Base-by-base conservation (phyloP, 2,113 vertebrate genomes). In the Periophthalmodon schlosseri region DNA sequence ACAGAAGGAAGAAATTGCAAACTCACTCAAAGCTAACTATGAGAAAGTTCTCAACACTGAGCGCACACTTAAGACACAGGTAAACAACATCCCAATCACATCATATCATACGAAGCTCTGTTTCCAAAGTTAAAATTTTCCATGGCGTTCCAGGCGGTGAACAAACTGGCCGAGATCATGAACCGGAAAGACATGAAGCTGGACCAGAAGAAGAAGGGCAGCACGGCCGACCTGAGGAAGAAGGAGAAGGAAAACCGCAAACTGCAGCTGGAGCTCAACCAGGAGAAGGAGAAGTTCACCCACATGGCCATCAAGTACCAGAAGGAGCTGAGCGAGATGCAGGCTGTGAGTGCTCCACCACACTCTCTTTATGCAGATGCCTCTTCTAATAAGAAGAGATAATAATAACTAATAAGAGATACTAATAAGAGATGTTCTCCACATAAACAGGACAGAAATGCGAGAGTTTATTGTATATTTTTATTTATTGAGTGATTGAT, bases 211-310 rank as follows among this genome's bases (percentile, higher is more conserved):
- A 99, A 97, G 91, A 98, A 96, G 90, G 96, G 95, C 78, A 99
- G 96, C 78, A 96, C 95, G 16, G 96, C 97, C 33, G 98, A 99
- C 91, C 92, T 99, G 89, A 95, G 97, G 80, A 99, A 97, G 93
- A 99, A 99, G 78, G 98, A 99, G 93, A 99, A 99, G 87, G 98
- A 99, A 92, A 98, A 99, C 89, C 91, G 97, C 85, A 99, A 99
- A 83, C 93, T 99, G 12, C 98, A 99, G 72, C 86, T 96, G 84
- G 98, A 99, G 69, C 96, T 99, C 34, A 99, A 97, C 92, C 97
- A 97, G 91, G 98, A 99, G 92, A 98, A 98, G 87, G 98, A 99
- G 56, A 99, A 99, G 92, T 99, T 96, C 77, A 99, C 96, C 91
- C 95, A 96, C 81, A 96, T 98, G 95, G 97, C 97, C 81, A 95